phyloP scores from a whole-genome alignment of 2,797 vertebrate genomes.

The Acridotheres tristis region DNA sequence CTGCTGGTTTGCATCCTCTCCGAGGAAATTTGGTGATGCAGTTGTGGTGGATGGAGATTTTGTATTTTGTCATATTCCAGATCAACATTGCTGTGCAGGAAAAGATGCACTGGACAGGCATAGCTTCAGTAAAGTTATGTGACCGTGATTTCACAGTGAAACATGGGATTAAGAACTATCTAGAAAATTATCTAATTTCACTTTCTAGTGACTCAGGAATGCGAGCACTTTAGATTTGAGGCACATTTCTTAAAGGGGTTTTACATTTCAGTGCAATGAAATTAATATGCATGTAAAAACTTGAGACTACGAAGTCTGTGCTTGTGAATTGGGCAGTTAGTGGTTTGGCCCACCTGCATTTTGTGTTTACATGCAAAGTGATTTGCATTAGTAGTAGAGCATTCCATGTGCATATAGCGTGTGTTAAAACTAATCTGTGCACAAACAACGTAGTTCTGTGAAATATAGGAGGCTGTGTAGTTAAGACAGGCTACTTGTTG shows the following conservation, averaged over 20 bases:
- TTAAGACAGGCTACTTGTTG: neutral
- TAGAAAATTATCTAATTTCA: neutral
- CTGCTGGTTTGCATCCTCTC: neutral
- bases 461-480: neutral
- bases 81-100: neutral
- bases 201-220: neutral
- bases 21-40: neutral
- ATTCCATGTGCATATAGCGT: fast-evolving
- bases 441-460: neutral
- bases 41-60: neutral
- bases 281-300: neutral
- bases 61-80: neutral
- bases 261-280: neutral
- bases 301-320: neutral
- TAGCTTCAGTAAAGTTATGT: neutral
- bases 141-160: neutral
- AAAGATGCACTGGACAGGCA: fast-evolving
- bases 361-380: neutral
- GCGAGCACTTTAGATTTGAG: neutral
- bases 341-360: neutral
- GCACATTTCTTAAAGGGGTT: neutral
- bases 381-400: neutral
- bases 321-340: neutral
- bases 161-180: neutral
- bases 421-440: neutral